phyloP scores from a whole-genome alignment of 2,113 vertebrate species.

The Dromiciops gliroides region DNA sequence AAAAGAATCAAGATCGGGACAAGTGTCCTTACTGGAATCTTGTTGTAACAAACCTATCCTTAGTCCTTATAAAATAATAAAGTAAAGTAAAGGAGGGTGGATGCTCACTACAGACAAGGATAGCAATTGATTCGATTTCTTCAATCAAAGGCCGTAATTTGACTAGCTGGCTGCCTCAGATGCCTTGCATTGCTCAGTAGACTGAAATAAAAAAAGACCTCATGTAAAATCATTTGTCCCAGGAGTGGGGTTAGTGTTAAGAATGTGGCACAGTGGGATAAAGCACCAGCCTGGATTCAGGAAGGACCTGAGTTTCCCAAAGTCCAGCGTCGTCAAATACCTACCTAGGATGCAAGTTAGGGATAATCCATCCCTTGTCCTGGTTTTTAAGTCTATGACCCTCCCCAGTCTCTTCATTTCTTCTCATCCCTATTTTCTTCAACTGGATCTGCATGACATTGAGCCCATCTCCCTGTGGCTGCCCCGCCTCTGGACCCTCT shows the following conservation, averaged over 20 bases:
- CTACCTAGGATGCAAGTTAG: background rate
- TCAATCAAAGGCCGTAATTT: background rate
- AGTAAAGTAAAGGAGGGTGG: background rate
- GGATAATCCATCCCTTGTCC: background rate
- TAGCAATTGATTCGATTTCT: constrained; percentile 53
- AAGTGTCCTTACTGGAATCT: background rate
- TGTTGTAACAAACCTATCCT: no score
- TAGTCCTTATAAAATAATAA: no score
- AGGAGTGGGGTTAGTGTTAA: background rate
- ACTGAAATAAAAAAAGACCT: constrained; percentile 31
- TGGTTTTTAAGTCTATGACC: background rate
- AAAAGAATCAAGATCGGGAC: background rate
- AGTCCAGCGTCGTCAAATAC: no score
- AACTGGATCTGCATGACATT: background rate
- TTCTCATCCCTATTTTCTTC: background rate
- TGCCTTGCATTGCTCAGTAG: background rate
- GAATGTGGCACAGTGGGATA: no score
- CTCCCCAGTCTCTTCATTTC: background rate
- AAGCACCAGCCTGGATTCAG: no score
- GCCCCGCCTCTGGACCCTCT: background rate
- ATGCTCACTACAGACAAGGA: constrained; percentile 16
- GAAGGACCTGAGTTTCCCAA: no score
- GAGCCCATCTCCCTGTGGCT: background rate
- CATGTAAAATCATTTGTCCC: constrained; percentile 7
- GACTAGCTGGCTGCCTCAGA: constrained; percentile 5